A percentile compares a stretch with the other conserved stretches of the same genome.
phyloP scores from a whole-genome alignment of 2,888 invertebrate species.

The Criorhina ranunculi region DNA sequence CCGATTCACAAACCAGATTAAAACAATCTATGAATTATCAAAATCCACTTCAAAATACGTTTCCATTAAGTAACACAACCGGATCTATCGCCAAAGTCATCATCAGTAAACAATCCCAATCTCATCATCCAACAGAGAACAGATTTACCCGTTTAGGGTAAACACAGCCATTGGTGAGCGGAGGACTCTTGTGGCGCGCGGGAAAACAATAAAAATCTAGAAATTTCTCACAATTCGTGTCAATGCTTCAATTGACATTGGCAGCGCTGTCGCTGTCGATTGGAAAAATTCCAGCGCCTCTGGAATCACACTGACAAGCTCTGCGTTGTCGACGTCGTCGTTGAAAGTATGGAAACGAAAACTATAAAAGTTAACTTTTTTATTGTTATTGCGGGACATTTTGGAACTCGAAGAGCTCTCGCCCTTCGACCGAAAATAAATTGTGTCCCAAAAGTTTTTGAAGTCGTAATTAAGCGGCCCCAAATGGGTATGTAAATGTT shows the following conservation, averaged over 20 bases:
- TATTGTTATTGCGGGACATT: conserved; percentile 66
- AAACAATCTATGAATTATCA: conserved; percentile 21
- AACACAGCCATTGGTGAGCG: conserved; percentile 27
- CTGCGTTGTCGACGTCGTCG: background rate
- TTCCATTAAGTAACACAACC: conserved; percentile 21
- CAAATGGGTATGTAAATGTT: conserved; percentile 41
- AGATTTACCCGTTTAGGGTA: conserved; percentile 43
- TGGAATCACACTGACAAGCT: background rate
- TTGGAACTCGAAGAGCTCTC: conserved; percentile 32
- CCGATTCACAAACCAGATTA: conserved; percentile 18
- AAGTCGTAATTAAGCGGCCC: conserved; percentile 57
- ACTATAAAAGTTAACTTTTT: conserved; percentile 58
- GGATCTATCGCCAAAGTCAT: conserved; percentile 36
- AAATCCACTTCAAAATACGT: conserved; percentile 25
- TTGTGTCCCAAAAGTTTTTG: conserved; percentile 47
- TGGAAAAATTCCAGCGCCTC: background rate
- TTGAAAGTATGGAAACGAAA: conserved; percentile 37
- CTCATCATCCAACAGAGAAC: conserved; percentile 45
- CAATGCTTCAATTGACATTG: conserved; percentile 64
- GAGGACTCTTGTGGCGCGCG: conserved; percentile 18
- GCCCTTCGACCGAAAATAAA: conserved; percentile 49
- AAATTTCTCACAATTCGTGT: conserved; percentile 60
- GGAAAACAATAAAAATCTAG: conserved; percentile 33
- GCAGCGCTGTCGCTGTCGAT: conserved; percentile 21
- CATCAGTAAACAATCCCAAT: conserved; percentile 46